phyloP scores from a whole-genome alignment of 2,113 vertebrate species.

The Caracal caracal region DNA sequence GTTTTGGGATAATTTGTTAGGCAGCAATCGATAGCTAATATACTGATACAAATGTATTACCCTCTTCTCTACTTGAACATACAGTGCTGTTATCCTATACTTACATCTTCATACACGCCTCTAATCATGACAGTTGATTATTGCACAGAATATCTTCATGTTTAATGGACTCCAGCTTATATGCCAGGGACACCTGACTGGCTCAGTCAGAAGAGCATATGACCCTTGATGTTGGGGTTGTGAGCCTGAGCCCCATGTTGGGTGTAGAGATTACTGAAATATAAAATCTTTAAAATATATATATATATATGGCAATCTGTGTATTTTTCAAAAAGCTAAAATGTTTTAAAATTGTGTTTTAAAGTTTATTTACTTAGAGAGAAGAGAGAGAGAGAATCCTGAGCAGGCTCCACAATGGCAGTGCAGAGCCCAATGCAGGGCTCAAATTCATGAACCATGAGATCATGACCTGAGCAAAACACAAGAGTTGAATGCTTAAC shows the following conservation, averaged over 20 bases:
- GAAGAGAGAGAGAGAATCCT: too few species aligned
- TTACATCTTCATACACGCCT: background rate
- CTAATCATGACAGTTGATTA: background rate
- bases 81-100: background rate
- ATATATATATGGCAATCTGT: background rate
- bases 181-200: background rate
- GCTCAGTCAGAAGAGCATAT: background rate
- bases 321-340: background rate
- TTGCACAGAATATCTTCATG: background rate
- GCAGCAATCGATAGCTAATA: background rate
- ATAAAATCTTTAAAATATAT: background rate
- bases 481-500: too few species aligned
- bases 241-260: background rate
- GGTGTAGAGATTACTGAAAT: background rate
- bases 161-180: slow-evolving; percentile 20
- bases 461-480: too few species aligned
- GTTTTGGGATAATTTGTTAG: background rate
- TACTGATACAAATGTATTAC: background rate
- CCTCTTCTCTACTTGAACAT: background rate
- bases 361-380: too few species aligned
- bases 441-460: too few species aligned
- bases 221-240: background rate
- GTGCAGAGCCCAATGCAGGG: too few species aligned
- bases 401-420: too few species aligned
- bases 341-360: background rate